These are phyloP conservation scores for Anseranas semipalmata DNA, from an alignment of 2,113 vertebrate genomes.

Conservation along the genomic window DNA sequence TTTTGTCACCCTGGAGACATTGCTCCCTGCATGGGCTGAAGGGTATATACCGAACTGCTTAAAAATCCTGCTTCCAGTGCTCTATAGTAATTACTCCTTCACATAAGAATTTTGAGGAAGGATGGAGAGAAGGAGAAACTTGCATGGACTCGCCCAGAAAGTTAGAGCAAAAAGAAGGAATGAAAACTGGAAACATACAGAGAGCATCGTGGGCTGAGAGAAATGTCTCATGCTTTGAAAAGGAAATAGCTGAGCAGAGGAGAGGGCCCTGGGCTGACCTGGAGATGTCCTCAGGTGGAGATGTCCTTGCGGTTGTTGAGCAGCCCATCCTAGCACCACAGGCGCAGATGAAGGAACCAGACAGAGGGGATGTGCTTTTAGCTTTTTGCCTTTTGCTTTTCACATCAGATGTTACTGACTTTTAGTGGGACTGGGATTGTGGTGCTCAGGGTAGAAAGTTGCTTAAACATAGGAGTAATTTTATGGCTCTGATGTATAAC, in stretches of 20 bases:
- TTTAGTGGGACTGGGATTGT: background rate
- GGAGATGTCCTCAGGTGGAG: background rate
- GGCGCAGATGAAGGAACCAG: fast-evolving
- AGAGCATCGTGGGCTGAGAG: background rate
- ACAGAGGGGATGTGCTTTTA: background rate
- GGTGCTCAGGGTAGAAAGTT: background rate
- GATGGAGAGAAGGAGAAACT: background rate
- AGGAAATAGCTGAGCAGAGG: background rate
- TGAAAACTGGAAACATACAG: background rate
- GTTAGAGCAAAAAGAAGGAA: background rate
- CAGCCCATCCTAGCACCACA: background rate
- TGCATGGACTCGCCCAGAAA: background rate
- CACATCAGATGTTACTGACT: background rate
- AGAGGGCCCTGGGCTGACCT: background rate
- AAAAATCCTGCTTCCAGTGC: background rate
- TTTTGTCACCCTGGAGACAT: background rate
- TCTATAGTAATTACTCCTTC: background rate
- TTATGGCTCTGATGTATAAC: background rate
- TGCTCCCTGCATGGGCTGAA: background rate
- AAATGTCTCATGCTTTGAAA: background rate
- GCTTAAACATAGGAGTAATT: background rate
- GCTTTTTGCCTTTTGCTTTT: background rate
- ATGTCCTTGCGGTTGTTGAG: background rate
- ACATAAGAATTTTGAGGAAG: background rate
- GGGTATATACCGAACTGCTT: background rate